Conservation (phyloP, 2,888 invertebrate species). For the Lasioglossum pauxillum region DNA sequence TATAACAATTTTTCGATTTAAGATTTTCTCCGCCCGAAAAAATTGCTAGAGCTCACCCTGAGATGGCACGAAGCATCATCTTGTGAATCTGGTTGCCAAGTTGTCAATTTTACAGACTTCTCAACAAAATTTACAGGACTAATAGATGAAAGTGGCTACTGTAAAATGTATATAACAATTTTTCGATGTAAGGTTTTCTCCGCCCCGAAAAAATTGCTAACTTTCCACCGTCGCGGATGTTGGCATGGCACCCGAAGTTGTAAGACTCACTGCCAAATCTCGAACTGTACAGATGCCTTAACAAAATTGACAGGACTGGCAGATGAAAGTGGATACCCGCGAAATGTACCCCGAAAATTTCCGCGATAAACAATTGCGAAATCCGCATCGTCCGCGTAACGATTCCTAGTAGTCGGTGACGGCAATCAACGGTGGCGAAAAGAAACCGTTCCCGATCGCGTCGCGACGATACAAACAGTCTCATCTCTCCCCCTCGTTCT, state of each 20-base stretch:
- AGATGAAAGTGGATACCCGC: background rate
- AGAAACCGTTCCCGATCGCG: background rate
- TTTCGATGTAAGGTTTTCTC: background rate
- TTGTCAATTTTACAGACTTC: background rate
- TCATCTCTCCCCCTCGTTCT: background rate
- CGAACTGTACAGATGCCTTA: background rate
- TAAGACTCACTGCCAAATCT: background rate
- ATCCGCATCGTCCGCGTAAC: conserved; percentile 37
- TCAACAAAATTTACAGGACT: background rate
- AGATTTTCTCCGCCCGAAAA: too few species aligned
- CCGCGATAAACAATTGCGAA: conserved; percentile 40
- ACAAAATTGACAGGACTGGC: background rate
- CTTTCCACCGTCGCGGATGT: background rate
- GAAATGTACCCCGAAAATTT: conserved; percentile 16
- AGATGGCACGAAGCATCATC: background rate
- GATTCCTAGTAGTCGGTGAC: conserved; percentile 33
- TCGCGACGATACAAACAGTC: conserved; percentile 16
- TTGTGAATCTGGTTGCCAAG: rapidly evolving
- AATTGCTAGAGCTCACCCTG: background rate
- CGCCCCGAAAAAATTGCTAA: background rate
- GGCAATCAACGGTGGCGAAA: background rate
- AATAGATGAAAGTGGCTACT: background rate
- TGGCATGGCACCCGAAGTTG: background rate
- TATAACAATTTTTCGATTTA: background rate
- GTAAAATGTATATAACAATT: background rate